Percentiles rank a stretch among this genome's conserved stretches.
These are phyloP conservation scores for Bemisia tabaci DNA, from an alignment of 1,140 invertebrate species.

Conservation along the genomic window DNA sequence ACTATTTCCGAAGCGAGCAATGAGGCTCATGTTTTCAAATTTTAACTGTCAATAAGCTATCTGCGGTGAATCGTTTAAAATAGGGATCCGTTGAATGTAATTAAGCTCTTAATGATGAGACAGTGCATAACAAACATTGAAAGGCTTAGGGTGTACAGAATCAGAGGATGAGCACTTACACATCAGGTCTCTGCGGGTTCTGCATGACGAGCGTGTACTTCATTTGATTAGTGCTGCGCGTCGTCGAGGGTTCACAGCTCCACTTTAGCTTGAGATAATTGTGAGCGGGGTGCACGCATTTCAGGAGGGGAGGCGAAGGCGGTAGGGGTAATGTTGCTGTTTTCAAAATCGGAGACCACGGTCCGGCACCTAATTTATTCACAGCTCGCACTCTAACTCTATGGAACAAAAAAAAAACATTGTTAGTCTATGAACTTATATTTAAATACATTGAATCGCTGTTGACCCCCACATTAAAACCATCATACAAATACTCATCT, in stretches of 20 bases:
- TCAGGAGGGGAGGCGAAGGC: slow-evolving; percentile 55
- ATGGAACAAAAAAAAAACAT: slow-evolving; percentile 16
- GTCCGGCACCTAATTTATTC: slow-evolving; percentile 65
- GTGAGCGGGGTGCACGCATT: slow-evolving; percentile 48
- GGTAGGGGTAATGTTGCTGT: slow-evolving; percentile 57
- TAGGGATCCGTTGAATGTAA: too few relatives aligned
- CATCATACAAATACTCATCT: too few relatives aligned
- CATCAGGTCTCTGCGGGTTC: slow-evolving; percentile 41
- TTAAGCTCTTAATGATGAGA: too few relatives aligned
- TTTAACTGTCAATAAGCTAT: too few relatives aligned
- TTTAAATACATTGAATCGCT: too few relatives aligned
- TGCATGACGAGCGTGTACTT: slow-evolving; percentile 70
- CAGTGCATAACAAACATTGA: too few relatives aligned
- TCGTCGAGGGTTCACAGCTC: slow-evolving; percentile 40
- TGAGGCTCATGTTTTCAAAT: too few relatives aligned
- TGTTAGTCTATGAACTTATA: too few relatives aligned
- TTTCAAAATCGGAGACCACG: slow-evolving; percentile 54
- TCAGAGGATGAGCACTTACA: slow-evolving; percentile 25
- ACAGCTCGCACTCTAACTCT: slow-evolving; percentile 65
- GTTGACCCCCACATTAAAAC: too few relatives aligned
- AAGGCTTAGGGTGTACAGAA: too few relatives aligned
- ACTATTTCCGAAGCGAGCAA: too few relatives aligned
- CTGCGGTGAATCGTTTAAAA: too few relatives aligned
- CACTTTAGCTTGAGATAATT: slow-evolving; percentile 77
- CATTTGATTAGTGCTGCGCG: slow-evolving; percentile 47